Evolutionary conservation across 2,797 vertebrate genomes (phyloP).

Genomic region (Paguma larvata): DNA sequence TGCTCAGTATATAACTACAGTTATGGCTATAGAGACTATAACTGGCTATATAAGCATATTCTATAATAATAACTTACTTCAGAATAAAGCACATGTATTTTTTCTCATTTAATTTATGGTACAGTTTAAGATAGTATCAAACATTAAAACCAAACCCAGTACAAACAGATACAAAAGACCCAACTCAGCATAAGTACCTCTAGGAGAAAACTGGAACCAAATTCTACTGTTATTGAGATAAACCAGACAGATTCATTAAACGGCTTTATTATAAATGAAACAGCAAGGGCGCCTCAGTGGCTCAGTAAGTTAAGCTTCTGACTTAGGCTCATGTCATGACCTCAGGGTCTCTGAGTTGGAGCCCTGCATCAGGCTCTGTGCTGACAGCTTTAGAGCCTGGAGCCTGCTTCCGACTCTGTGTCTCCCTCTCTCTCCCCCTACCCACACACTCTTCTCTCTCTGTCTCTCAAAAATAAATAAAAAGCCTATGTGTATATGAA

Average conservation of each 20-base stretch:
- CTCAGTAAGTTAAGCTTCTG: no score
- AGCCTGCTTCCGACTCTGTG: no score
- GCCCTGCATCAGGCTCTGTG: no score
- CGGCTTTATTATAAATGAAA: conserved; percentile 26
- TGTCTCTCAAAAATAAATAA: no score
- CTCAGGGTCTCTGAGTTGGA: no score
- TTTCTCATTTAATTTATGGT: not conserved
- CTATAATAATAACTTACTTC: not conserved
- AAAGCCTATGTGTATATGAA: not conserved
- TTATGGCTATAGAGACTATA: not conserved
- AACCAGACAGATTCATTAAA: not conserved
- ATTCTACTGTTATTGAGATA: conserved; percentile 1
- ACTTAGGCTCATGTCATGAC: no score
- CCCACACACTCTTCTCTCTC: no score
- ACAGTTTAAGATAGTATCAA: not conserved
- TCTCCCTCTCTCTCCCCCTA: no score
- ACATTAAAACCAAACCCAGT: not conserved
- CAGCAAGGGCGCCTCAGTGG: not conserved
- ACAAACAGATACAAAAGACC: not conserved
- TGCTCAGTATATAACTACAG: not conserved
- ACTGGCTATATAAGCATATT: not conserved
- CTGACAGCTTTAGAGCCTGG: no score
- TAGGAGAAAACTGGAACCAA: not conserved
- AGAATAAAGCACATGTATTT: not conserved
- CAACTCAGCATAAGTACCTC: not conserved